These are phyloP conservation scores for Cantharis rufa DNA, from an alignment of 2,888 invertebrate species.

Conservation along the genomic window DNA sequence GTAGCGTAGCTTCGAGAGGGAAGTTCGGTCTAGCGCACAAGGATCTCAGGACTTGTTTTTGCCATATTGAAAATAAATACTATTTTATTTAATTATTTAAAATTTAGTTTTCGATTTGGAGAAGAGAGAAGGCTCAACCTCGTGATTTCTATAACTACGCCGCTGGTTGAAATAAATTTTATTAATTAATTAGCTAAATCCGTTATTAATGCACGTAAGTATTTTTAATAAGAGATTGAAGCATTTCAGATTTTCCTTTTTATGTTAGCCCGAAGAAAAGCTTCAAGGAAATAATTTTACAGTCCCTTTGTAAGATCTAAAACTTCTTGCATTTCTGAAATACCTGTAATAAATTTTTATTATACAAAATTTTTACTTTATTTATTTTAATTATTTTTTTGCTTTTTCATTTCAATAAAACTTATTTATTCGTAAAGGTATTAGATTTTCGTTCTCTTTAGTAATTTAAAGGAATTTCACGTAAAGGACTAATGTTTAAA, in stretches of 20 bases:
- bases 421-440: constrained; percentile 32
- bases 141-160: no score
- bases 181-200: neutral
- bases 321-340: neutral
- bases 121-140: no score
- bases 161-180: no score
- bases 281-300: neutral
- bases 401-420: constrained; percentile 32
- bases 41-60: no score
- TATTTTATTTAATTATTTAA: no score
- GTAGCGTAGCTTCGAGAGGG: no score
- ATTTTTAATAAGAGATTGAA: neutral
- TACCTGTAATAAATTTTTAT: constrained; percentile 33
- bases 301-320: neutral
- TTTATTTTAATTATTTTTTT: constrained; percentile 20
- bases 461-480: constrained; percentile 38
- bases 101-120: no score
- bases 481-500: constrained; percentile 36
- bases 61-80: no score
- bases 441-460: constrained; percentile 28
- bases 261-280: neutral
- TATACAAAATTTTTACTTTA: constrained; percentile 28
- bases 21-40: no score
- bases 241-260: neutral
- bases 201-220: neutral